phyloP scores from a whole-genome alignment of 2,797 vertebrate genomes.

The Borostomias antarcticus region DNA sequence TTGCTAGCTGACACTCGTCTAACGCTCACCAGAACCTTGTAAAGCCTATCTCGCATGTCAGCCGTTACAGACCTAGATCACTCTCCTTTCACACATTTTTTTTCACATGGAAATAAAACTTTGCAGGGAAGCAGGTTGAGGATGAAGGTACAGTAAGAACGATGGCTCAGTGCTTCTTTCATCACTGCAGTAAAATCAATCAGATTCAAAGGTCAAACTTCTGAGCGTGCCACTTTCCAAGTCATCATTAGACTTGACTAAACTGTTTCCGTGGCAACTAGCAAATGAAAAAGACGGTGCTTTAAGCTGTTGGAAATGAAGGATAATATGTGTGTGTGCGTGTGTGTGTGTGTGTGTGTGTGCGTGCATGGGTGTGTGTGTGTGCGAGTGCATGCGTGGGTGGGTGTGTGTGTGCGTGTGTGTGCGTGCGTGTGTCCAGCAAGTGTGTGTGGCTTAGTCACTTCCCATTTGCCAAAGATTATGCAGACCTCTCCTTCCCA shows the following conservation, averaged over 20 bases:
- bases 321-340: not conserved
- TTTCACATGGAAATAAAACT: not conserved
- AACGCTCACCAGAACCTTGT: too few species aligned
- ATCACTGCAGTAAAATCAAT: not conserved
- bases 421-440: not conserved
- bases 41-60: too few species aligned
- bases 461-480: not conserved
- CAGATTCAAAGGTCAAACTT: constrained; percentile 3
- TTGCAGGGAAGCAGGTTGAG: too few species aligned
- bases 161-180: not conserved
- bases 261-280: constrained; percentile 48
- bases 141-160: too few species aligned
- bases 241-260: too few species aligned
- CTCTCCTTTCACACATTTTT: too few species aligned
- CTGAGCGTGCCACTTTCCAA: not conserved
- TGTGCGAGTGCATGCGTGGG: constrained; percentile 8
- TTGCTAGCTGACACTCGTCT: too few species aligned
- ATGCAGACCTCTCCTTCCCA: not conserved
- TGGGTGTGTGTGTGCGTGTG: constrained; percentile 6
- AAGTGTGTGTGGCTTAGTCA: not conserved
- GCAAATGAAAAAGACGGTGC: constrained; percentile 11
- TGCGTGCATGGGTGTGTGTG: not conserved
- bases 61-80: too few species aligned
- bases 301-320: constrained; percentile 8
- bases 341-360: constrained; percentile 7